Base-by-base conservation (phyloP, 1,140 invertebrate species). In the Nylanderia fulva region DNA sequence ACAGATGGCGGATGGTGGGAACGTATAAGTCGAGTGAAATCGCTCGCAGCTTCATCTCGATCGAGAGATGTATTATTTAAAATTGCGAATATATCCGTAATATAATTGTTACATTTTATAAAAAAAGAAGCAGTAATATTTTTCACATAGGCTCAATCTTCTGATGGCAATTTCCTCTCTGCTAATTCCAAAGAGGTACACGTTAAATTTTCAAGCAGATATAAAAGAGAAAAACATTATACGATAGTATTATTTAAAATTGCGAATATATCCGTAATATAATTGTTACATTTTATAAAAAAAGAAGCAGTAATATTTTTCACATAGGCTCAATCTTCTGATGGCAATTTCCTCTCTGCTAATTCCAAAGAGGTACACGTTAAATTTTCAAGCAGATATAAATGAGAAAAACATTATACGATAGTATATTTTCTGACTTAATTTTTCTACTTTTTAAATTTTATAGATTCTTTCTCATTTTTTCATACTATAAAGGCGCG, bases 1-100 rank as follows among this genome's bases (percentile, higher is more conserved):
- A 69, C 91, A 92, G 90, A 86, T 92, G 91, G 90, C 42, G 61
- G 64, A 84, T 85, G 87, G 63, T 88, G 88, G 82, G 90, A 85
- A 90, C 82, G 68, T 58, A 39, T 42, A 27, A 66, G 11, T 21
- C 77, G 61, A 88, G 86, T 90, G 83, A 88, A 90, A 88, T 87
- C 86, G 71, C 56, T 58, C 61, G 60, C 42, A 42, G 52, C 58
- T 71, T 61, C 56, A 76, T 86, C 56, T n/a, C 48, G 21, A 80
- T 27, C 68, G 58, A 79, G 18, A 80, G n/a, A 36, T n/a, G 8
- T 29, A 42, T 3, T 48, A 48, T 36, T 82, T 21, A 36, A 72
- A 68, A 69, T n/a, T n/a, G n/a, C n/a, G 7, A 13, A 56, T 56
- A 80, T 42, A 68, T 66, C 52, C n/a, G 45, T 29, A 54, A 68